Percentiles rank a stretch among this genome's conserved stretches.
phyloP scores from a whole-genome alignment of 2,797 vertebrate species.

The Nasua narica region DNA sequence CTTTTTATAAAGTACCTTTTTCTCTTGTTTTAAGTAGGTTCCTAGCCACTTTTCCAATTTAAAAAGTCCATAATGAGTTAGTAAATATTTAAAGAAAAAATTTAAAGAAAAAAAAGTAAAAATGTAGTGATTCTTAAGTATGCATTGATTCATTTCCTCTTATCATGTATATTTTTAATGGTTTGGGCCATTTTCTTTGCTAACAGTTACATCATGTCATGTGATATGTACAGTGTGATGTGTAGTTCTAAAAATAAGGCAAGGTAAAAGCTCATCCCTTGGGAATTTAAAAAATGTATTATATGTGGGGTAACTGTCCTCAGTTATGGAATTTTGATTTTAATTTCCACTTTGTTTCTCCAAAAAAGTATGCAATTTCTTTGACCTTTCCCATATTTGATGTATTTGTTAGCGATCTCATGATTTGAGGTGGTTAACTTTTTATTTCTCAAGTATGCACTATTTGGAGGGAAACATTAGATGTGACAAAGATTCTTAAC shows the following conservation, averaged over 20 bases:
- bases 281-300: slow-evolving; percentile 65
- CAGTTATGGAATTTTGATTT: slow-evolving; percentile 2
- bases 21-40: background rate
- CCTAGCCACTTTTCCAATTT: background rate
- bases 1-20: slow-evolving; percentile 21
- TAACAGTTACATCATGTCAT: slow-evolving; percentile 83
- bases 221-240: slow-evolving; percentile 79
- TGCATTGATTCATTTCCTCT: background rate
- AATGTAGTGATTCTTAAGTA: slow-evolving; percentile 13
- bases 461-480: slow-evolving; percentile 15
- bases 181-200: slow-evolving; percentile 70
- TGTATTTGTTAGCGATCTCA: slow-evolving; percentile 38
- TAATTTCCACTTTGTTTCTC: slow-evolving; percentile 33
- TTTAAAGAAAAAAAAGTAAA: slow-evolving; percentile 31
- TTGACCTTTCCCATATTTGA: slow-evolving; percentile 39
- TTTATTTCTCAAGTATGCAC: slow-evolving; percentile 34
- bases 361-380: slow-evolving; percentile 12
- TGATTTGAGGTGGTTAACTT: slow-evolving; percentile 47
- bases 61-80: background rate
- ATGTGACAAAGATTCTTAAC: background rate
- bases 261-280: slow-evolving; percentile 69
- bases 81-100: background rate
- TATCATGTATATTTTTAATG: slow-evolving; percentile 68
- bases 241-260: slow-evolving; percentile 83
- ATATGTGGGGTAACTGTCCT: slow-evolving; percentile 40